Conservation (phyloP, 1,140 invertebrate genomes). For the Aethina tumida region DNA sequence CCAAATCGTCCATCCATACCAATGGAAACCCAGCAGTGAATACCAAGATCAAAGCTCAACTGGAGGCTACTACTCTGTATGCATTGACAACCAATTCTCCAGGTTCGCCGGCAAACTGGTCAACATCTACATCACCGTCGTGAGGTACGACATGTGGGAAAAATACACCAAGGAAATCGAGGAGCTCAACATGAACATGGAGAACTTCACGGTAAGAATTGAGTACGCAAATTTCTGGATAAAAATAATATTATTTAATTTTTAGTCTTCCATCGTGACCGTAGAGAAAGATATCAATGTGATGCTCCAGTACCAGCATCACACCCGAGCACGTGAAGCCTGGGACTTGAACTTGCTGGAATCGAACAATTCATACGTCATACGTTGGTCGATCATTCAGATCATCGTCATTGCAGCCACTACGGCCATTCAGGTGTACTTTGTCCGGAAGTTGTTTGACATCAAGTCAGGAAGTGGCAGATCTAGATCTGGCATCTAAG, state of each 20-base stretch:
- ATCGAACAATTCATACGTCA: conserved; percentile 78
- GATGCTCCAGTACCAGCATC: conserved; percentile 73
- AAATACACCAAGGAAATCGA: conserved; percentile 83
- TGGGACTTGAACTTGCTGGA: conserved; percentile 71
- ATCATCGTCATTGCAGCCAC: conserved; percentile 71
- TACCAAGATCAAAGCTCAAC: conserved; percentile 71
- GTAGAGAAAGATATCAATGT: conserved; percentile 79
- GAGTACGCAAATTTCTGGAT: background rate
- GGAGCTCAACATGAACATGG: conserved; percentile 75
- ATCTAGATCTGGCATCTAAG: conserved; percentile 37
- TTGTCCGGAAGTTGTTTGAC: conserved; percentile 81
- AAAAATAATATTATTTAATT: conserved; percentile 18
- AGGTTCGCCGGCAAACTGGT: conserved; percentile 86
- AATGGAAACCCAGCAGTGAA: conserved; percentile 77
- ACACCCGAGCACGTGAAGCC: conserved; percentile 64
- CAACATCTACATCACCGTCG: conserved; percentile 88
- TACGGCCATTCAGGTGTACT: conserved; percentile 73
- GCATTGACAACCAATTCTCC: conserved; percentile 92
- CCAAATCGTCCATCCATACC: conserved; percentile 77
- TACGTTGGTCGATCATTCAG: conserved; percentile 78
- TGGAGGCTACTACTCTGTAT: conserved; percentile 86
- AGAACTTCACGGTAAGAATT: conserved; percentile 75
- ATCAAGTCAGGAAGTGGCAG: conserved; percentile 53
- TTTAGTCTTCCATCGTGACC: conserved; percentile 58
- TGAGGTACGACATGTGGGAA: conserved; percentile 90